A percentile compares a stretch with the other conserved stretches of the same genome.
Conservation (phyloP, 2,113 vertebrate species). For the Toxotes chatareus region DNA sequence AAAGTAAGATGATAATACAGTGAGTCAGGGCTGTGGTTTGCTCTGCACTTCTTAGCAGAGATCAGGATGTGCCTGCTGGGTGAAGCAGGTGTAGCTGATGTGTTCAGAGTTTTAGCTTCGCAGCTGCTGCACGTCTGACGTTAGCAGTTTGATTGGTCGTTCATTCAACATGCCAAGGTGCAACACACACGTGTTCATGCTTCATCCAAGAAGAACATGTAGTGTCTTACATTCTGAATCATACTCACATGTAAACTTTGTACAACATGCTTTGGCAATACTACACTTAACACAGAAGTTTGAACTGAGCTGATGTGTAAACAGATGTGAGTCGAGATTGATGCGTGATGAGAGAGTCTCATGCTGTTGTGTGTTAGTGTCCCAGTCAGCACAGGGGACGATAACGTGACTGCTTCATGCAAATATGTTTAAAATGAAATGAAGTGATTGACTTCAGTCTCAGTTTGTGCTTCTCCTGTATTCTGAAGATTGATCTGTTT, state of each 20-base stretch:
- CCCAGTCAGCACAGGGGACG: not conserved
- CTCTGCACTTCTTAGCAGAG: too few species aligned
- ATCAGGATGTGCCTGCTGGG: too few species aligned
- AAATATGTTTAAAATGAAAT: not conserved
- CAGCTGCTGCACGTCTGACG: too few species aligned
- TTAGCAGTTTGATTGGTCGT: not conserved
- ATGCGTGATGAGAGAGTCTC: too few species aligned
- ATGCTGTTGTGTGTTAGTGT: not conserved
- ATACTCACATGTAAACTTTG: conserved; percentile 17
- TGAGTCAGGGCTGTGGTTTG: not conserved
- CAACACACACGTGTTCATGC: conserved; percentile 19
- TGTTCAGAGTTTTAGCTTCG: not conserved
- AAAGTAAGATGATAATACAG: not conserved
- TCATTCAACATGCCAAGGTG: not conserved
- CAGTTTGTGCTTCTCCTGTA: not conserved
- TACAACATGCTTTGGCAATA: conserved; percentile 29
- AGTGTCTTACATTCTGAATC: conserved; percentile 6
- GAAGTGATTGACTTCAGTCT: not conserved
- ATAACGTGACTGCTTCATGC: not conserved
- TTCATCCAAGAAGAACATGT: not conserved
- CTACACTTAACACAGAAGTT: not conserved
- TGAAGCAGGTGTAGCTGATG: too few species aligned
- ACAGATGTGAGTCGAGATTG: not conserved
- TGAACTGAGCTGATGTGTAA: too few species aligned
- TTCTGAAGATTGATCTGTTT: not conserved